These are phyloP conservation scores for Rattus norvegicus DNA, from an alignment of 2,113 vertebrate species.

Conservation along the genomic window DNA sequence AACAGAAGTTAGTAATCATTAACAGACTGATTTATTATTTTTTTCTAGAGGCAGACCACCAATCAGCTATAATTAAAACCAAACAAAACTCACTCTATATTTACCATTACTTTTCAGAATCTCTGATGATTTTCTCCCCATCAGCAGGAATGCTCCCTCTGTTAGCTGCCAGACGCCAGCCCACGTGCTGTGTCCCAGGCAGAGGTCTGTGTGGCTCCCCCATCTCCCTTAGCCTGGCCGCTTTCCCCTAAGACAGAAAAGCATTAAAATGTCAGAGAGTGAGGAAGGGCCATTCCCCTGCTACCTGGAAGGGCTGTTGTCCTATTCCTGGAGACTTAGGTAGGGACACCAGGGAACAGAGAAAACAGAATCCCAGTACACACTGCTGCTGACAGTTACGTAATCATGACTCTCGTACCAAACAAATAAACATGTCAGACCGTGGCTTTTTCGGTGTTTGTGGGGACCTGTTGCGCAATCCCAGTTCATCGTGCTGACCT, in stretches of 20 bases:
- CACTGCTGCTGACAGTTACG: neutral
- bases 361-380: neutral
- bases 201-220: neutral
- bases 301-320: neutral
- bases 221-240: neutral
- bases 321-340: neutral
- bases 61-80: slow-evolving; percentile 3
- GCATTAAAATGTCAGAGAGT: neutral
- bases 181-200: no score
- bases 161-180: neutral
- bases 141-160: neutral
- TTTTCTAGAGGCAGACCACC: neutral
- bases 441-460: neutral
- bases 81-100: neutral
- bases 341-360: neutral
- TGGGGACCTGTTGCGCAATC: no score
- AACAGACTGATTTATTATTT: neutral
- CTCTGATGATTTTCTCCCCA: neutral
- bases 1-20: neutral
- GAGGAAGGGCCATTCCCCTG: neutral
- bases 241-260: neutral
- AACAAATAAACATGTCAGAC: neutral
- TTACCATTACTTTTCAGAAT: neutral
- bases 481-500: neutral
- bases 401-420: neutral